phyloP scores from a whole-genome alignment of 2,113 vertebrate species.

The Zingel zingel region DNA sequence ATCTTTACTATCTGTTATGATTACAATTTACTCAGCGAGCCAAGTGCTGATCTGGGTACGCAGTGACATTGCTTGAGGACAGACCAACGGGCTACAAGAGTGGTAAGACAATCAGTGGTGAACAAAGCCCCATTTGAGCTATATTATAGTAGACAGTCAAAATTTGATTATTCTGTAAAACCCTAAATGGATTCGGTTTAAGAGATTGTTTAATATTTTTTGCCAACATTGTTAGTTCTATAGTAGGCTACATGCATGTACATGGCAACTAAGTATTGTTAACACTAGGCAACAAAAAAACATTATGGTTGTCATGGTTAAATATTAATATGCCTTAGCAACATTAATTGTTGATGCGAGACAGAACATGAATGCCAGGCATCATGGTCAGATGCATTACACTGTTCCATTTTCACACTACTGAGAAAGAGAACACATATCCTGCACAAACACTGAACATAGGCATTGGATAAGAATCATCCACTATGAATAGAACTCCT shows the following conservation, averaged over 20 bases:
- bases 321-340: slow-evolving; percentile 23
- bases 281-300: background rate
- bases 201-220: background rate
- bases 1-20: background rate
- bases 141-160: background rate
- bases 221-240: background rate
- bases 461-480: no score
- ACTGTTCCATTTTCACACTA: background rate
- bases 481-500: background rate
- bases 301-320: background rate
- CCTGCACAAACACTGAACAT: background rate
- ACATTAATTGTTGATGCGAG: slow-evolving; percentile 40
- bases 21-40: background rate
- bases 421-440: background rate
- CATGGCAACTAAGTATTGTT: background rate
- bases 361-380: slow-evolving; percentile 2
- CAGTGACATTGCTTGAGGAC: background rate
- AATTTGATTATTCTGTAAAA: background rate
- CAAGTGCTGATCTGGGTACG: background rate
- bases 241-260: background rate
- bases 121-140: background rate
- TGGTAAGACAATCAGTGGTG: background rate
- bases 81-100: background rate
- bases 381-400: slow-evolving; percentile 8
- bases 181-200: background rate